phyloP scores from a whole-genome alignment of 2,797 vertebrate genomes.

The Aselliscus stoliczkanus region DNA sequence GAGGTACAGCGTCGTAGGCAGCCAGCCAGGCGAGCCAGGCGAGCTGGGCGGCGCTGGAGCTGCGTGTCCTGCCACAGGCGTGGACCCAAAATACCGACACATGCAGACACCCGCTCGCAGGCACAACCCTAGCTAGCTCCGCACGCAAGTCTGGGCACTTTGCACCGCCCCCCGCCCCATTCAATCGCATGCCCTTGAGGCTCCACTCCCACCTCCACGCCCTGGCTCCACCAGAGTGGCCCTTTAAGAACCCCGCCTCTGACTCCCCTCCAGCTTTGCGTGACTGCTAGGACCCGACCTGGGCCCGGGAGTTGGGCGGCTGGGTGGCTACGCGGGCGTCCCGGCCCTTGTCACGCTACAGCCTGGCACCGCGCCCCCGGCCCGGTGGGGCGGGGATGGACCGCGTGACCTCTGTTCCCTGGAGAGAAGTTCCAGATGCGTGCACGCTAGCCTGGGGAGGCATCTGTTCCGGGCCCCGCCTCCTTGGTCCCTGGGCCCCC shows the following conservation, averaged over 20 bases:
- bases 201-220: not conserved
- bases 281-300: constrained; percentile 76
- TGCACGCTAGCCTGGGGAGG: not conserved
- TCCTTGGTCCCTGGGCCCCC: not conserved
- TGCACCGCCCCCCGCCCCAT: not conserved
- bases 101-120: not conserved
- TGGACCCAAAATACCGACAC: not conserved
- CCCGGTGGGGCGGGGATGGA: constrained; percentile 20
- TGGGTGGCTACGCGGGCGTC: constrained; percentile 57
- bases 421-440: constrained; percentile 35
- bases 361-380: constrained; percentile 2
- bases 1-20: not conserved
- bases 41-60: not conserved
- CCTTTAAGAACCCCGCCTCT: constrained; percentile 59
- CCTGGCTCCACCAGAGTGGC: not conserved
- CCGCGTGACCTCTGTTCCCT: constrained; percentile 74
- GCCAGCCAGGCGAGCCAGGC: not conserved
- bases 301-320: constrained; percentile 38
- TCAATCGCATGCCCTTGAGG: not conserved
- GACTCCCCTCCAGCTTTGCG: constrained; percentile 71
- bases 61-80: constrained; percentile 27
- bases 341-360: constrained; percentile 80
- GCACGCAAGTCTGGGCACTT: constrained; percentile 52
- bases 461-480: not conserved
- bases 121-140: not conserved